Evolutionary conservation across 2,888 invertebrate species (phyloP).

Genomic region (Nymphalis urticae): DNA sequence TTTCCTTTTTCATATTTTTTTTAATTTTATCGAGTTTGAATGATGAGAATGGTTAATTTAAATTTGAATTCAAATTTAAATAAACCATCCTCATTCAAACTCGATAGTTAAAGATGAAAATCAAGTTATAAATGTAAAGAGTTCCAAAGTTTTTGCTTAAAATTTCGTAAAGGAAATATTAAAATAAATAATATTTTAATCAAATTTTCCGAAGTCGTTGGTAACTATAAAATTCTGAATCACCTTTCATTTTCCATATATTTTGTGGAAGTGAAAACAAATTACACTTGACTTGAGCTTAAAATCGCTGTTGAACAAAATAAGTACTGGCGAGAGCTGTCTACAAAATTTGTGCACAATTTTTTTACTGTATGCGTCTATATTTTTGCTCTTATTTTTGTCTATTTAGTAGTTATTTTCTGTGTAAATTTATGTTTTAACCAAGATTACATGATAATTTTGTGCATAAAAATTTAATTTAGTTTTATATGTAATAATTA

Average conservation of each 20-base stretch:
- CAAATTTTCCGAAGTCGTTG: background rate
- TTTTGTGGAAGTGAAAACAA: constrained; percentile 17
- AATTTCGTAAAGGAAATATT: no score
- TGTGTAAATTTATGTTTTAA: background rate
- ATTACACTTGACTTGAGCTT: constrained; percentile 27
- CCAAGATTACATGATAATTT: background rate
- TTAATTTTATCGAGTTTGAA: no score
- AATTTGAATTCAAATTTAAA: no score
- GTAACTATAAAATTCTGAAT: constrained; percentile 1
- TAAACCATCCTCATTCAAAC: background rate
- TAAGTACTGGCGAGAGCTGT: constrained; percentile 29
- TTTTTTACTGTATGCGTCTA: constrained; percentile 19
- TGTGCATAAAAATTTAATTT: no score
- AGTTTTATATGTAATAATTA: no score
- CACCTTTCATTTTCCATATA: constrained; percentile 9
- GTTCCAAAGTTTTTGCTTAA: no score
- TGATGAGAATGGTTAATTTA: no score
- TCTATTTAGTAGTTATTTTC: constrained; percentile 1
- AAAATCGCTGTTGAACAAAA: constrained; percentile 24
- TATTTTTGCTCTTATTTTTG: background rate
- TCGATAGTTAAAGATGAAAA: background rate
- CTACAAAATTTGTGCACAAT: constrained; percentile 28
- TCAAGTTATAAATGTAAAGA: no score
- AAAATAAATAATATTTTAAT: background rate
- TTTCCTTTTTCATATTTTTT: no score